Conservation (phyloP, 1,140 invertebrate genomes). For the Bombus impatiens region DNA sequence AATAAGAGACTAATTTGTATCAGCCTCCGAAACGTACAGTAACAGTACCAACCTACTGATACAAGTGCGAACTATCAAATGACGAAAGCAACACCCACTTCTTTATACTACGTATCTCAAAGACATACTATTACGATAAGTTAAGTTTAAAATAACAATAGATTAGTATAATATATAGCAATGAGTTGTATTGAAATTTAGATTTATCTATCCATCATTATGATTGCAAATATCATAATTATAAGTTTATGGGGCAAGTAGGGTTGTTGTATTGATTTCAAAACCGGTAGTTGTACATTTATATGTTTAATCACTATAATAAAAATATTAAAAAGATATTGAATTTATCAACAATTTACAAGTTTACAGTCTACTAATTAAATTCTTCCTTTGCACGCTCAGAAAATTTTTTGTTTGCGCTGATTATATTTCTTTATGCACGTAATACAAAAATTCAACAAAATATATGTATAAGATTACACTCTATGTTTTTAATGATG, state of each 20-base stretch:
- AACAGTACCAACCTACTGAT: constrained; percentile 54
- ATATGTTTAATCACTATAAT: constrained; percentile 23
- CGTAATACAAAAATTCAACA: not conserved
- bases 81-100: constrained; percentile 74
- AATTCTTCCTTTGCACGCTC: not conserved
- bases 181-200: not conserved
- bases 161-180: not conserved
- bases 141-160: not conserved
- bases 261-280: constrained; percentile 45
- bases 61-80: constrained; percentile 50
- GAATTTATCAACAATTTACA: not conserved
- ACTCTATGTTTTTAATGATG: not conserved
- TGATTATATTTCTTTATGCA: not conserved
- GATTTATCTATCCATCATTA: not conserved
- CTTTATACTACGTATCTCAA: constrained; percentile 60
- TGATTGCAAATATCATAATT: not conserved
- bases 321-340: constrained; percentile 13
- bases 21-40: constrained; percentile 22
- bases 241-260: constrained; percentile 28
- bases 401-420: not conserved
- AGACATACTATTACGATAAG: not conserved
- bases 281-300: constrained; percentile 53
- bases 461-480: not conserved
- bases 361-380: too few species aligned
- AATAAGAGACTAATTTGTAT: constrained; percentile 39